phyloP scores from a whole-genome alignment of 2,113 vertebrate species.

The Megaceryle maxima region DNA sequence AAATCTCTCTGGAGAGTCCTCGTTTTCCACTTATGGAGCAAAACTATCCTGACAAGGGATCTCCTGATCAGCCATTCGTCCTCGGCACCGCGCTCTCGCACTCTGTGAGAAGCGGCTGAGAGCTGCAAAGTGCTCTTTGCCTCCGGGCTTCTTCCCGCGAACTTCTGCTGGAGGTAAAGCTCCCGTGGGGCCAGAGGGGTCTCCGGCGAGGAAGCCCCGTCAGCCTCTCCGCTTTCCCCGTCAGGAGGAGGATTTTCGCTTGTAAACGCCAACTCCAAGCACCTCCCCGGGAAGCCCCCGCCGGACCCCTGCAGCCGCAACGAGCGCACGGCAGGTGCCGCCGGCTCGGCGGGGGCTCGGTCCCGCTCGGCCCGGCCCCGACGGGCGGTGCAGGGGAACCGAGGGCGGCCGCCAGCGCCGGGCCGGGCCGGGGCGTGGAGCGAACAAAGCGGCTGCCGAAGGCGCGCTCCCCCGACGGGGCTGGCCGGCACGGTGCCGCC shows the following conservation, averaged over 20 bases:
- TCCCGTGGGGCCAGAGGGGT: background rate
- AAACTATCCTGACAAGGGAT: background rate
- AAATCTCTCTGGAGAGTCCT: background rate
- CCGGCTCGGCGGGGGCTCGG: background rate
- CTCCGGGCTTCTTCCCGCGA: background rate
- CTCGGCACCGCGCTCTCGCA: background rate
- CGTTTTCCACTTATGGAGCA: background rate
- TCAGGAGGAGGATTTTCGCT: background rate
- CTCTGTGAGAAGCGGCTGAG: background rate
- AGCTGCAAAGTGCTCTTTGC: background rate
- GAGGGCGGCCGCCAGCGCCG: no score
- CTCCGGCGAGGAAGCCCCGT: no score
- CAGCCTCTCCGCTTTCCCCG: background rate
- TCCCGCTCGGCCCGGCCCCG: background rate
- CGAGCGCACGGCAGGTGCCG: background rate
- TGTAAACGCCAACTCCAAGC: background rate
- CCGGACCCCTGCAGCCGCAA: background rate
- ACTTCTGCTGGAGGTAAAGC: background rate
- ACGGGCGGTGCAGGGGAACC: background rate
- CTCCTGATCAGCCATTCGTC: background rate
- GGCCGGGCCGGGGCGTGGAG: background rate
- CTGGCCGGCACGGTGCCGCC: background rate
- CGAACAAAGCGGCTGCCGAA: background rate
- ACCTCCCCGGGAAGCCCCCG: background rate
- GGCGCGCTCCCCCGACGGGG: background rate